A percentile compares a stretch with the other conserved stretches of the same genome.
Evolutionary conservation across 1,140 invertebrate genomes (phyloP).

Genomic region (Leptinotarsa undecemlineata): DNA sequence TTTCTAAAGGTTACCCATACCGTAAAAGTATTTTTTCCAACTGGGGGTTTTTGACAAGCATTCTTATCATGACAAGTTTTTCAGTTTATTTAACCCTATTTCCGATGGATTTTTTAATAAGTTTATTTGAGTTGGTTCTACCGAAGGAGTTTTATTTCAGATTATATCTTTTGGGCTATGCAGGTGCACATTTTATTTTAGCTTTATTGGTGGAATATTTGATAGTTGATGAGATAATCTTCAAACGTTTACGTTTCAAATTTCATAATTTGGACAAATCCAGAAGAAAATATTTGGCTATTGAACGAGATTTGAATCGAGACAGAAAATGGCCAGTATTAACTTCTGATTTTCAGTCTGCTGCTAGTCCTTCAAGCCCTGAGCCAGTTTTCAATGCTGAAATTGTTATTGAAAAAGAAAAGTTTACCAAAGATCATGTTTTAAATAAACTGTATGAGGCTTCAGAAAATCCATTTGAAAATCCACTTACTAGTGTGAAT

Average conservation of each 20-base stretch:
- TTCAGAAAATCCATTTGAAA: slow-evolving; percentile 13
- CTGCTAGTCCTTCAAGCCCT: slow-evolving; percentile 48
- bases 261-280: slow-evolving; percentile 64
- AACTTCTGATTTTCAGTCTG: slow-evolving; percentile 52
- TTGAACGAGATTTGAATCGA: slow-evolving; percentile 62
- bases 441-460: slow-evolving; percentile 51
- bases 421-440: slow-evolving; percentile 51
- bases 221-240: slow-evolving; percentile 65
- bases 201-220: slow-evolving; percentile 67
- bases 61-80: slow-evolving; percentile 66
- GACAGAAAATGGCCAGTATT: slow-evolving; percentile 66
- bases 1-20: slow-evolving; percentile 89
- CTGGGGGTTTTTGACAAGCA: slow-evolving; percentile 65
- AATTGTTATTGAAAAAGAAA: slow-evolving; percentile 54
- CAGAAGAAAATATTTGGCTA: slow-evolving; percentile 63
- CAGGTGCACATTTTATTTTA: slow-evolving; percentile 63
- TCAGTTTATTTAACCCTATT: slow-evolving; percentile 73
- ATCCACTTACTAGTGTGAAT: background rate
- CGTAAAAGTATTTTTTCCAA: slow-evolving; percentile 83
- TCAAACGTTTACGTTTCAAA: slow-evolving; percentile 59
- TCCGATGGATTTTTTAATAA: slow-evolving; percentile 67
- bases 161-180: slow-evolving; percentile 64
- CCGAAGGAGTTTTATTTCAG: slow-evolving; percentile 69
- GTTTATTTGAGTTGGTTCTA: slow-evolving; percentile 67
- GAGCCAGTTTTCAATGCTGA: slow-evolving; percentile 55